A percentile compares a stretch with the other conserved stretches of the same genome.
These are phyloP conservation scores for Alethe diademata DNA, from an alignment of 2,113 vertebrate species.

Conservation along the genomic window DNA sequence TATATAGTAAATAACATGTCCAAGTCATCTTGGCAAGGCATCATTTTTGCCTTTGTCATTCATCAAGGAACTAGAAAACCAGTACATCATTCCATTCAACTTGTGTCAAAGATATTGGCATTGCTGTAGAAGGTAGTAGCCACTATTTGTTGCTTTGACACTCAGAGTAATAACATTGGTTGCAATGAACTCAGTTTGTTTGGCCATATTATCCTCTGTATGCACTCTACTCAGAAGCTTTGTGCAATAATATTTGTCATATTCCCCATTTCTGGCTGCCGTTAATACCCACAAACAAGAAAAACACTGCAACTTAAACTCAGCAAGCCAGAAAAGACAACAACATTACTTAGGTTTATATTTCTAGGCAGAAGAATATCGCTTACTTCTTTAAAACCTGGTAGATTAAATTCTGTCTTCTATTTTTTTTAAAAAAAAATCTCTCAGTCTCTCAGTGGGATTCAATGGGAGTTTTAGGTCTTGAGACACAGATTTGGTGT, in stretches of 20 bases:
- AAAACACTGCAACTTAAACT: neutral
- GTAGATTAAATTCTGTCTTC: neutral
- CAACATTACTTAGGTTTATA: neutral
- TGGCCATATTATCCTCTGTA: slow-evolving; percentile 2
- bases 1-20: neutral
- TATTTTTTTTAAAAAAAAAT: too few relatives aligned
- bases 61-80: neutral
- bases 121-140: slow-evolving; percentile 13
- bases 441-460: neutral
- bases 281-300: slow-evolving; percentile 27
- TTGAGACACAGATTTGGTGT: neutral
- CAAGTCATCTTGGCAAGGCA: neutral
- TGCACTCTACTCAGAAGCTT: neutral
- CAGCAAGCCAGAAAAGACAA: slow-evolving; percentile 25
- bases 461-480: neutral
- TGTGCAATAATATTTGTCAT: slow-evolving; percentile 31
- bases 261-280: slow-evolving; percentile 28
- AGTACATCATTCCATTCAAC: neutral
- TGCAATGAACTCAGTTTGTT: slow-evolving; percentile 24
- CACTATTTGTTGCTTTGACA: slow-evolving; percentile 65
- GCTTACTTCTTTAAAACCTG: neutral
- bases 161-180: slow-evolving; percentile 27
- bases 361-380: neutral
- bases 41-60: neutral
- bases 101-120: slow-evolving; percentile 29